Evolutionary conservation across 1,140 invertebrate species (phyloP), one percentile per base, ranked within the genome.

Genomic region (honey bee (Apis mellifera)): DNA sequence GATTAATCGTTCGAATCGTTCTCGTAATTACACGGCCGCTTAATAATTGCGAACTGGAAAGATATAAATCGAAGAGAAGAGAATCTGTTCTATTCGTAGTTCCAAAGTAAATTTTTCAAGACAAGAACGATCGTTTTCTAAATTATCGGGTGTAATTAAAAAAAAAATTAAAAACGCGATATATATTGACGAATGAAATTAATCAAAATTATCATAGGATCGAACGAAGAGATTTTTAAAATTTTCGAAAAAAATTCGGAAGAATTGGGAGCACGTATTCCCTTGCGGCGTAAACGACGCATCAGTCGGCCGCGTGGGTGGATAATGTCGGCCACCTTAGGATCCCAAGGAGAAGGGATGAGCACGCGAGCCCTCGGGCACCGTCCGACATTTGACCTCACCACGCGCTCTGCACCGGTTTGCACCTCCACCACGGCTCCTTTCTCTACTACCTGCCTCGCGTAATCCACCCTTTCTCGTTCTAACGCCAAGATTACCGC

Each of bases 381-480:
- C 87, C 90, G 90, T 91, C 92, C 91, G 93, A 93, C 93, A 92
- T 93, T 93, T 93, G 92, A 94, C 93, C 92, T 87, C 84, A 92
- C 90, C 93, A 92, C 90, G 91, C 91, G 89, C 91, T 87, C 89
- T 88, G 84, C 83, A 82, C 82, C 85, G 86, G 86, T 86, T 86
- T 87, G 77, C 86, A 81, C 85, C 85, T 87, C 69, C 71, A 57
- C 85, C 62, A 23, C 26, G 52, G 59, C 17, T 64, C 52, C 60
- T 80, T 87, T 83, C 82, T 42, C 32, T 42, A 42, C 32, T 87
- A 87, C 85, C 86, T 87, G 86, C 73, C 68, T 81, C 76, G 68
- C 73, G 64, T 74, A 82, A 86, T 87, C 75, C 82, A 84, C 77
- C 73, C 82, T 78, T n/a, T 1, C 23, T 21, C 60, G 65, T 64